Base-by-base conservation (phyloP, 2,113 vertebrate genomes). In the Daphoenositta chrysoptera region DNA sequence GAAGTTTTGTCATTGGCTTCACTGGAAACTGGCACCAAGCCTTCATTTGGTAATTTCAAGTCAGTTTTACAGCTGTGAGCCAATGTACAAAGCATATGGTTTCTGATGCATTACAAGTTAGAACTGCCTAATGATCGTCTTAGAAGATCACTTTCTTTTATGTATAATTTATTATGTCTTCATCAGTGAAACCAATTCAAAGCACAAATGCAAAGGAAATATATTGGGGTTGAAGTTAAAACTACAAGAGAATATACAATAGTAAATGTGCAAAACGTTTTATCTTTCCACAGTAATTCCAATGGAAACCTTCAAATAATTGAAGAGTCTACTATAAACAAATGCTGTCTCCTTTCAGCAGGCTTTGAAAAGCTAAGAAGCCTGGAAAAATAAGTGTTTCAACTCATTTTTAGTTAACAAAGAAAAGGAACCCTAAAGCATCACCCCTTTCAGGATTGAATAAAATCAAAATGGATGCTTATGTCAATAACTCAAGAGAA, bases 141-240 rank as follows among this genome's bases (percentile, higher is more conserved):
- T 88, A 96, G 84, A 92, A 84, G 61, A 92, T 66, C 56, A 47
- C 42, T 68, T 54, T 84, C 75, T 95, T 96, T 94, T 60, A 93
- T 86, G 75, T 91, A 91, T 94, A 93, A 92, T 97, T 94, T 79
- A 87, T 97, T 51, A 83, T 71, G 50, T 93, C 96, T 96, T 96
- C 94, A 93, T 87, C 93, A 96, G 82, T 78, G 83, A 92, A 93
- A 77, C 48, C 53, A 90, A 92, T 68, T 92, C 64, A 92, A 80
- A 81, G 68, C 44, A 81, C 56, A 89, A 95, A 96, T 69, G 42
- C 86, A 96, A 95, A 93, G 77, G 87, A 73, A 95, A 87, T 95
- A 93, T 92, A 92, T 57, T 64, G 47, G 40, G 54, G 90, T 60
- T 92, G 88, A 92, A 91, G 64, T 61, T 81, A 82, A 82, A 90